phyloP scores from a whole-genome alignment of 2,888 invertebrate species.

The Chrysopilus asiliformis region DNA sequence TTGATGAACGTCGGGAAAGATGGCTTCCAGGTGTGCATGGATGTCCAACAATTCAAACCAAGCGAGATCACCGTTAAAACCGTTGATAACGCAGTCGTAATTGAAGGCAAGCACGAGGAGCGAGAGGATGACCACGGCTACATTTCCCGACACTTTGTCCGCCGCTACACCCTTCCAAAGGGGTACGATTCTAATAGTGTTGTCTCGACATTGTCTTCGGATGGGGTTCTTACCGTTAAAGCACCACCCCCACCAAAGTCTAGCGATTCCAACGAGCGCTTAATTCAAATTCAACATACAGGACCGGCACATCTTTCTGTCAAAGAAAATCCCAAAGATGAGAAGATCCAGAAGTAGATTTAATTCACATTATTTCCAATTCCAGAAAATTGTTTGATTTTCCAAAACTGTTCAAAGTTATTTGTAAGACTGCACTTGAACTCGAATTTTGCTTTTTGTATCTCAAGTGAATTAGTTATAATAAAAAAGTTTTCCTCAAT shows the following conservation, averaged over 20 bases:
- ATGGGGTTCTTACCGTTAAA: conserved; percentile 63
- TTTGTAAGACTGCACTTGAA: no score
- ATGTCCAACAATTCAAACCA: conserved; percentile 56
- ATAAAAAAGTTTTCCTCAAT: no score
- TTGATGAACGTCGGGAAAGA: conserved; percentile 50
- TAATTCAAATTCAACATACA: conserved; percentile 51
- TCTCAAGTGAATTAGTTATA: no score
- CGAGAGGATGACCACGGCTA: conserved; percentile 57
- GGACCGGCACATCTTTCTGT: conserved; percentile 39
- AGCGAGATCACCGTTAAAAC: conserved; percentile 58
- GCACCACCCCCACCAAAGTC: conserved; percentile 43
- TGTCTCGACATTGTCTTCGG: conserved; percentile 62
- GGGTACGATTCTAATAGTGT: conserved; percentile 58
- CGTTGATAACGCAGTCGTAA: conserved; percentile 45
- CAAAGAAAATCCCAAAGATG: conserved; percentile 19
- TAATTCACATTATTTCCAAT: no score
- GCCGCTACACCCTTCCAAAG: conserved; percentile 53
- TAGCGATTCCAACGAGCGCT: conserved; percentile 39
- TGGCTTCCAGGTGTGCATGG: conserved; percentile 54
- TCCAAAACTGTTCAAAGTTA: not conserved
- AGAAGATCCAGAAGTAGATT: conserved; percentile 13
- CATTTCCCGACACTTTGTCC: conserved; percentile 65
- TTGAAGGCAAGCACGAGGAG: conserved; percentile 62
- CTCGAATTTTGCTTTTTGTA: no score
- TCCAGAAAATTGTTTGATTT: no score